Evolutionary conservation across 2,797 vertebrate species (phyloP).

Genomic region (Pelodytes ibericus): DNA sequence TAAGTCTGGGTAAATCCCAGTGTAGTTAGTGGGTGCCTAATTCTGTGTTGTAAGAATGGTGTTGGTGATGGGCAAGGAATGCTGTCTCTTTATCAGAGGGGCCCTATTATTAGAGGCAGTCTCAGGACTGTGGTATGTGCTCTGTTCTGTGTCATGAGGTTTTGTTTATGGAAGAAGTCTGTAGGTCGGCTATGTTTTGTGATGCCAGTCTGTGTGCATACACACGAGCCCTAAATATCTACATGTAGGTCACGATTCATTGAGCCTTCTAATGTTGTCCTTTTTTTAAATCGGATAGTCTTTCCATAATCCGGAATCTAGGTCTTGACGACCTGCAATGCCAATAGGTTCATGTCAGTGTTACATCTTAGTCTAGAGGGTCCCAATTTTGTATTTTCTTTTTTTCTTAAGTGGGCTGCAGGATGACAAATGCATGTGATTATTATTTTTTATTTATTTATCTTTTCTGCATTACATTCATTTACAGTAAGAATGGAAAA

Average conservation of each 20-base stretch:
- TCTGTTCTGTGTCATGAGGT: constrained; percentile 4
- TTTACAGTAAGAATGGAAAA: no score
- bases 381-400: no score
- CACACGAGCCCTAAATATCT: background rate
- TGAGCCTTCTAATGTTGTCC: background rate
- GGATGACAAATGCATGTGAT: no score
- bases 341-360: background rate
- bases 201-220: constrained; percentile 1
- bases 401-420: no score
- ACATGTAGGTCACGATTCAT: background rate
- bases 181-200: background rate
- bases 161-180: background rate
- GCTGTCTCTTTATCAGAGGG: background rate
- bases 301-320: background rate
- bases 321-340: background rate
- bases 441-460: no score
- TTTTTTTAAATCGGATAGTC: background rate
- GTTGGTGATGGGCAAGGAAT: background rate
- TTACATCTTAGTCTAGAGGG: no score
- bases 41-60: background rate
- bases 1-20: no score
- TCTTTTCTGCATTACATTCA: no score
- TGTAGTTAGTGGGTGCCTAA: no score
- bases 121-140: constrained; percentile 1
- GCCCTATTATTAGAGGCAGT: background rate